Evolutionary conservation across 2,888 invertebrate species (phyloP), one percentile per base, ranked within the genome.

Genomic region (Lapara coniferarum): DNA sequence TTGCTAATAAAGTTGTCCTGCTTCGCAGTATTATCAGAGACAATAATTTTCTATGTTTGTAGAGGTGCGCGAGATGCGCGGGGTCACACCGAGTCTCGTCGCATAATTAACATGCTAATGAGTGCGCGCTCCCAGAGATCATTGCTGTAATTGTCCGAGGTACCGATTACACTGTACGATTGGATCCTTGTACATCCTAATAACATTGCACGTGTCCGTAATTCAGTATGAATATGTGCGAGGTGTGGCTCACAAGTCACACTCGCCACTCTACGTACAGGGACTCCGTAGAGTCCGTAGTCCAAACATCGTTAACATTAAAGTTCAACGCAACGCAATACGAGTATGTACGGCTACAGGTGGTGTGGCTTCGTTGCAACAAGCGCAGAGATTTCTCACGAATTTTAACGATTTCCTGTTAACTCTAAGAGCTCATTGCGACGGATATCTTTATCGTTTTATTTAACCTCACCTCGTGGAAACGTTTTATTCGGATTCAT

Each of bases 31-130:
- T 79, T 79, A 82, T 83, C 78, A 78, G 80, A 80, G 79, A 79
- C 78, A 77, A 81, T 81, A 83, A 81, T 81, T 83, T 81, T 73
- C 77, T 81, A 80, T 75, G 80, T 79, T 74, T 75, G 74, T 77
- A 72, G 72, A 71, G 73, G 67, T 66, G 74, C 73, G 72, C 69
- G 74, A 71, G 72, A 72, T 75, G 77, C 73, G 77, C 77, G 73
- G 77, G 78, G 78, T 78, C 83, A 76, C 78, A 78, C 75, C 77
- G 83, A 81, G 85, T 81, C 80, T 85, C 87, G 82, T 83, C 85
- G 87, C 81, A 88, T 91, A 91, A 92, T 93, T 92, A 92, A 89
- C 90, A 93, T 93, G 92, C 89, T 91, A 93, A 93, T 93, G 90
- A 91, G 88, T 71, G 67, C 84, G 85, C 84, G 85, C 81, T 87